Evolutionary conservation across 2,888 invertebrate genomes (phyloP).

Genomic region (Alsophila aescularia): DNA sequence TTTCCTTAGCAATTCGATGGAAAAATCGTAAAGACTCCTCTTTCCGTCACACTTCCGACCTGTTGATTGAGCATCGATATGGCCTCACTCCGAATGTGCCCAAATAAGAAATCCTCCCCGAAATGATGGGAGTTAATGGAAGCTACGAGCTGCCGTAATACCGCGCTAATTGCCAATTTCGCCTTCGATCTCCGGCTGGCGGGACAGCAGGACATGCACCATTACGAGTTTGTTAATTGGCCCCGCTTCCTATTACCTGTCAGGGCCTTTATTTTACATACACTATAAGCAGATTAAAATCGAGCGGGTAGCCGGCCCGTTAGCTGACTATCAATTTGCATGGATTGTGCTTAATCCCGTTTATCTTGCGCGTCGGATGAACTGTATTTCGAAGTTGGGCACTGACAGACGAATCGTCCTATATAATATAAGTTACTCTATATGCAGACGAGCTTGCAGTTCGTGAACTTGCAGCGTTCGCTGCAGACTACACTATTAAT

Average conservation of each 20-base stretch:
- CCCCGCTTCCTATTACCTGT: conserved; percentile 48
- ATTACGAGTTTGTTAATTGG: conserved; percentile 58
- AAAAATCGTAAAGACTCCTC: conserved; percentile 33
- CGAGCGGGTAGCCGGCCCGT: background rate
- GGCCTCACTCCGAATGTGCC: conserved; percentile 23
- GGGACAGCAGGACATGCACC: conserved; percentile 51
- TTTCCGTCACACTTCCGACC: conserved; percentile 39
- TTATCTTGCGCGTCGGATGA: conserved; percentile 14
- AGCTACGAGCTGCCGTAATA: conserved; percentile 53
- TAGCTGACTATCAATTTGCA: conserved; percentile 18
- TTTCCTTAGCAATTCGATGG: conserved; percentile 32
- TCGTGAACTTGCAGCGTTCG: too few species aligned
- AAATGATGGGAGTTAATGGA: conserved; percentile 43
- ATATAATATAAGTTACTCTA: too few species aligned
- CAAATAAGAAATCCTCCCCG: conserved; percentile 41
- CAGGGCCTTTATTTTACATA: conserved; percentile 39
- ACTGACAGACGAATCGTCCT: too few species aligned
- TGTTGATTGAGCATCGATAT: conserved; percentile 47
- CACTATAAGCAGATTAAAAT: conserved; percentile 21
- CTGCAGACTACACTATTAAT: too few species aligned
- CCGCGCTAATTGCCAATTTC: conserved; percentile 76
- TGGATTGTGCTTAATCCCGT: conserved; percentile 20
- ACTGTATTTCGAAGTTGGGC: conserved; percentile 6
- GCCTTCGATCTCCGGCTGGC: conserved; percentile 72
- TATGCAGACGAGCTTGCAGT: conserved; percentile 15